Evolutionary conservation across 2,888 invertebrate genomes (phyloP).

Genomic region (Julus scanicus): DNA sequence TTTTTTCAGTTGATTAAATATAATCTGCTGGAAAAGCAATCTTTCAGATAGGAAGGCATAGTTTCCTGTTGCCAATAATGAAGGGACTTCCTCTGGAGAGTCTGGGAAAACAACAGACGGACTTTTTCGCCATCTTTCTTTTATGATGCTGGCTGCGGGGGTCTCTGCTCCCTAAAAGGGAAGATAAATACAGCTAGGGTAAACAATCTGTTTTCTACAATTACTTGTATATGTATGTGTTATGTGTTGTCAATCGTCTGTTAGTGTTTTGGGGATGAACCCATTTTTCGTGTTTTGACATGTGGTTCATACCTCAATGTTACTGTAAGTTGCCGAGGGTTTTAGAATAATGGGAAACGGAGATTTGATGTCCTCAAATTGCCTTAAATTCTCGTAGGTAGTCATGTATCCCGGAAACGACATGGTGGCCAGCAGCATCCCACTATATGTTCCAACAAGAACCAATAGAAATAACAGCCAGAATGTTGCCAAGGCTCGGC

Average conservation of each 20-base stretch:
- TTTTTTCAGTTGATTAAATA: slow-evolving; percentile 35
- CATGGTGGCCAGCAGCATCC: slow-evolving; percentile 54
- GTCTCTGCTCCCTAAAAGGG: slow-evolving; percentile 17
- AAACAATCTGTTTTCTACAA: not conserved
- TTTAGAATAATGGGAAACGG: slow-evolving; percentile 43
- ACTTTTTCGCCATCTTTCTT: slow-evolving; percentile 48
- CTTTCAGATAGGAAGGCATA: slow-evolving; percentile 54
- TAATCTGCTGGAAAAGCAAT: slow-evolving; percentile 51
- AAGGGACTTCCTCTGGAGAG: not conserved
- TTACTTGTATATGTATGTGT: not conserved
- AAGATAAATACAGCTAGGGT: not conserved
- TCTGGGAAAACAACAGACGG: not conserved
- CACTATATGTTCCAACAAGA: slow-evolving; percentile 55
- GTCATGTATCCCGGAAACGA: slow-evolving; percentile 53
- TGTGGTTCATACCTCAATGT: slow-evolving; percentile 44
- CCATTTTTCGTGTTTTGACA: not conserved
- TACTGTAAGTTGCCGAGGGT: slow-evolving; percentile 39
- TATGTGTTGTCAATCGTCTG: not conserved
- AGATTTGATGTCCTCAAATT: slow-evolving; percentile 23
- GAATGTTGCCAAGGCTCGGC: slow-evolving; percentile 44
- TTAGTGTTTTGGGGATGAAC: not conserved
- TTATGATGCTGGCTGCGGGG: slow-evolving; percentile 13
- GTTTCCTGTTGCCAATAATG: slow-evolving; percentile 31
- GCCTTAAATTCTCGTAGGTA: slow-evolving; percentile 51
- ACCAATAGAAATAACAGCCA: slow-evolving; percentile 56